These are phyloP conservation scores for Sebastolobus altivelis DNA, from an alignment of 2,797 vertebrate species.

Conservation along the genomic window DNA sequence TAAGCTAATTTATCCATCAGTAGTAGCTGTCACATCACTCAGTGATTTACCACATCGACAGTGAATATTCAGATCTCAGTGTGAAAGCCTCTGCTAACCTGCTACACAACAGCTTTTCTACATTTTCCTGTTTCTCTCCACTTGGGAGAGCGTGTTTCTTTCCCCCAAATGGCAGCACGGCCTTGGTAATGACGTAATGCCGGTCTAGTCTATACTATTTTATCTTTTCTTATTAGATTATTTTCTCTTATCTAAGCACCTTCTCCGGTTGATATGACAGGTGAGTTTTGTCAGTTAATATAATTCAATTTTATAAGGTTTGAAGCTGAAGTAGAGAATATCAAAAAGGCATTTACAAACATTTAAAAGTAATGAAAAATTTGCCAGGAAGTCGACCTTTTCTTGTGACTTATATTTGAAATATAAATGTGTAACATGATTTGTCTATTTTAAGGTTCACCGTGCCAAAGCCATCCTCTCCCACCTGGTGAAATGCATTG, in stretches of 20 bases:
- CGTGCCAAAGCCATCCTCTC: conserved; percentile 97
- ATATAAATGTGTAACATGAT: not conserved
- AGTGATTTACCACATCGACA: too few relatives aligned
- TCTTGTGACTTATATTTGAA: not conserved
- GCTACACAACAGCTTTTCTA: too few relatives aligned
- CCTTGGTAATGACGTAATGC: too few relatives aligned
- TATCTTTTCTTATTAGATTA: not conserved
- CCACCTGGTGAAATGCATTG: conserved; percentile 97
- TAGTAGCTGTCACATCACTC: too few relatives aligned
- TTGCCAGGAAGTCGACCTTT: not conserved
- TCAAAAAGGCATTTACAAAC: too few relatives aligned
- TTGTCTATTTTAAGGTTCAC: conserved; percentile 81
- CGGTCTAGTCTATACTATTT: not conserved
- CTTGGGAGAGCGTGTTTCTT: too few relatives aligned
- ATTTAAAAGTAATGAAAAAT: not conserved
- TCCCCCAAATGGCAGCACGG: too few relatives aligned
- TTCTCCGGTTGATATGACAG: not conserved
- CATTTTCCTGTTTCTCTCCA: too few relatives aligned
- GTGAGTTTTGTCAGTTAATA: not conserved
- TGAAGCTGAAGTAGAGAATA: not conserved
- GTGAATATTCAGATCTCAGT: too few relatives aligned
- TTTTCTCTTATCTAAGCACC: not conserved
- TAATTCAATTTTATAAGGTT: not conserved
- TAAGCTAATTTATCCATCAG: too few relatives aligned
- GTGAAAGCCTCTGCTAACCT: too few relatives aligned